A percentile compares a stretch with the other conserved stretches of the same genome.
Conservation (phyloP, 2,797 vertebrate species). For the Sparus aurata region DNA sequence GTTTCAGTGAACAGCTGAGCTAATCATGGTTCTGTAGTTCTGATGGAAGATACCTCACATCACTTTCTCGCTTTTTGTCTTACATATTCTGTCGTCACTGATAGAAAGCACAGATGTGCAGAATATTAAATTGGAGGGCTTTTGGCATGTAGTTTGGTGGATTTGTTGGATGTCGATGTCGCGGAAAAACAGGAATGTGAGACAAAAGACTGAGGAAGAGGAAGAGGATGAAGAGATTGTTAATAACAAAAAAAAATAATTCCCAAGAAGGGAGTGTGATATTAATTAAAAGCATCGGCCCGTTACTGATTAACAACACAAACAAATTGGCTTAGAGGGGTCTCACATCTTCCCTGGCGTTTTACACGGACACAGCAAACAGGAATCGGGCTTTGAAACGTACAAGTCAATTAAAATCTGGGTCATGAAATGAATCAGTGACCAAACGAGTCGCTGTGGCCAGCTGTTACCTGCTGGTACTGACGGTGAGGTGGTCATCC, state of each 20-base stretch:
- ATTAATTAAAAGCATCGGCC: slow-evolving; percentile 78
- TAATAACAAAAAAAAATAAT: slow-evolving; percentile 58
- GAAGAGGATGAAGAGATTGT: slow-evolving; percentile 30
- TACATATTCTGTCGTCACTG: neutral
- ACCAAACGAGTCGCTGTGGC: neutral
- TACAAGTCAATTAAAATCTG: slow-evolving; percentile 22
- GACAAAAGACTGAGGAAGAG: neutral
- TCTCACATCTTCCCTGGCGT: slow-evolving; percentile 35
- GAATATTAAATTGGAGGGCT: neutral
- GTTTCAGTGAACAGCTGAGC: neutral
- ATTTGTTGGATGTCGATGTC: neutral
- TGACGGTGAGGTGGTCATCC: neutral
- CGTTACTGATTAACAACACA: slow-evolving; percentile 76
- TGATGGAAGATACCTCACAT: neutral
- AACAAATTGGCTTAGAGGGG: slow-evolving; percentile 64
- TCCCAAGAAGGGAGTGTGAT: slow-evolving; percentile 58
- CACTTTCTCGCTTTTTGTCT: neutral
- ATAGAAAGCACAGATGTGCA: neutral
- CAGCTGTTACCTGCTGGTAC: no score
- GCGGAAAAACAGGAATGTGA: neutral
- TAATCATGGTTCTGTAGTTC: neutral
- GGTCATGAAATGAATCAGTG: neutral
- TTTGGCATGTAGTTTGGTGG: no score
- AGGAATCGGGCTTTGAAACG: slow-evolving; percentile 25
- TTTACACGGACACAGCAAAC: slow-evolving; percentile 30